Base-by-base conservation (phyloP, 2,113 vertebrate genomes). In the Panthera leo region DNA sequence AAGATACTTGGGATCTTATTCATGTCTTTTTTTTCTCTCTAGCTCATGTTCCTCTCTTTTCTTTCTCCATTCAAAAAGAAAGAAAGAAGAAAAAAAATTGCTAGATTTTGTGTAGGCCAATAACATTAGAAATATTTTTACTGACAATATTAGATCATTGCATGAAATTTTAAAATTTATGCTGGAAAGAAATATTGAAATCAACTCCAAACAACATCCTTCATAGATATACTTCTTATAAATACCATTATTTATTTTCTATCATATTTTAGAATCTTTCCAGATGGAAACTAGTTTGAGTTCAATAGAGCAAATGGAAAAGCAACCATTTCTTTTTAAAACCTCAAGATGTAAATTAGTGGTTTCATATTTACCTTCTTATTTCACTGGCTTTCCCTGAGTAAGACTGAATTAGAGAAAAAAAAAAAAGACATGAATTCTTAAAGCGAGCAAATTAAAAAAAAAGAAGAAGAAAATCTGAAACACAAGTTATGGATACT, bases 381-480 rank as follows among this genome's bases (percentile, higher is more conserved):
- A 89, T 93, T 98, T 97, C 95, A 96, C 96, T 98, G 98, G 96
- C 97, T 87, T 98, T 98, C 98, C 98, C 98, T 98, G 98, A 99
- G 99, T 98, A 99, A 98, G 98, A 97, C 97, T 98, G 96, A 98
- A 98, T 98, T 97, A 97, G 95, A 98, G 95, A 96, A 88, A 97
- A 95, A 79, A 78, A 53, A 93, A 68, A 95, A 97, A 96, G 90
- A 97, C 92, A 94, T 27, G 92, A 98, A 82, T 96, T 96, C 86
- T 95, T 96, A 87, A 97, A 97, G 89, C 92, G 93, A 98, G 95
- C 61, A 97, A 97, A 94, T 94, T 27, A 61, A 94, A 89, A 70
- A 89, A 65, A 79, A 51, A 78, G 4, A 82, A 80, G 16, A 82
- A 89, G 36, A 95, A 94, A 96, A 89, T n/a, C 7, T 93, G 67